These are phyloP conservation scores for Maccullochella peelii DNA, from an alignment of 2,113 vertebrate species.

Conservation along the genomic window DNA sequence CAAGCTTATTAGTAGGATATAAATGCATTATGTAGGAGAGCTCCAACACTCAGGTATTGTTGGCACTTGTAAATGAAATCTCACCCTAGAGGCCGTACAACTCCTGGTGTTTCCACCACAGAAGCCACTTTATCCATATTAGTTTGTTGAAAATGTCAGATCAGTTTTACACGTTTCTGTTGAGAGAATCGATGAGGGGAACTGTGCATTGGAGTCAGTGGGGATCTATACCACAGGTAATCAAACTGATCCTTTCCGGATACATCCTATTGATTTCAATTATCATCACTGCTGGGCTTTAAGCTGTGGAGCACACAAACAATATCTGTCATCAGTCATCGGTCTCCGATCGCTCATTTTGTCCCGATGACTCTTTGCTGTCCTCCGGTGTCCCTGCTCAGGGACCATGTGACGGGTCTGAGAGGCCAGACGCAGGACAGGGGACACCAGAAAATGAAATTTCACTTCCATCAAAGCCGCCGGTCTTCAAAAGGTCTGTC, in stretches of 20 bases:
- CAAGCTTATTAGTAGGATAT: too few species aligned
- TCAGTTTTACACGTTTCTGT: neutral
- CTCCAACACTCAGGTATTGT: neutral
- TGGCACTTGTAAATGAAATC: neutral
- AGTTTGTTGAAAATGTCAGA: neutral
- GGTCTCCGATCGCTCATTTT: neutral
- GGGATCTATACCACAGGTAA: constrained; percentile 40
- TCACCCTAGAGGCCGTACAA: neutral
- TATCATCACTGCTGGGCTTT: constrained; percentile 9
- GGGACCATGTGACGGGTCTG: neutral
- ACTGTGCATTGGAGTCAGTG: neutral
- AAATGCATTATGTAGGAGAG: neutral
- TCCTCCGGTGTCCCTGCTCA: neutral
- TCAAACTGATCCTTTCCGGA: constrained; percentile 53
- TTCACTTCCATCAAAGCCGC: constrained; percentile 52
- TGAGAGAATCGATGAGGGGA: neutral
- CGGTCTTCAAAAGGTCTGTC: constrained; percentile 58
- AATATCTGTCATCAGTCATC: neutral
- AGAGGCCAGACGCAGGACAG: neutral
- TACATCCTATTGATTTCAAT: constrained; percentile 34
- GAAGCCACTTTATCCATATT: neutral
- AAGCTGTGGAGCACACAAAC: constrained; percentile 9
- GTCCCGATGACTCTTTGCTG: neutral
- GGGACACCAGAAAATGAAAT: constrained; percentile 36
- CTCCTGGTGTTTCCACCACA: neutral